Conservation (phyloP, 2,888 invertebrate species). For the Andrena trimmerana region DNA sequence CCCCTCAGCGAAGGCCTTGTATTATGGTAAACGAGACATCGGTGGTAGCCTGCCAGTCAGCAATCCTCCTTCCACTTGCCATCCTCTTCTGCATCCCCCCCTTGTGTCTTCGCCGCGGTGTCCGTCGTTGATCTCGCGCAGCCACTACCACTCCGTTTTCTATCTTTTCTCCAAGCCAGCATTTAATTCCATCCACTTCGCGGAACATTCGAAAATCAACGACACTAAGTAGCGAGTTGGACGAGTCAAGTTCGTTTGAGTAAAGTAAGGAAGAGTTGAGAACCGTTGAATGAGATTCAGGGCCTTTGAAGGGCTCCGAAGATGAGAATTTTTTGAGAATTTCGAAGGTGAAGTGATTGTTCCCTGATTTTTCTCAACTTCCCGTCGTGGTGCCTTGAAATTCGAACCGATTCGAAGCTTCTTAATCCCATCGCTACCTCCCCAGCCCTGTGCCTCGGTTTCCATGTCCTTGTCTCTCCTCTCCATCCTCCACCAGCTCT, state of each 20-base stretch:
- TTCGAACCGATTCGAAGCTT: not conserved
- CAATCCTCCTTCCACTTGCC: conserved; percentile 61
- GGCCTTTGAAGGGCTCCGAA: too few species aligned
- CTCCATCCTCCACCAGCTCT: conserved; percentile 6
- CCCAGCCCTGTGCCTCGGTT: conserved; percentile 5
- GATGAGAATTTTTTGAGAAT: too few species aligned
- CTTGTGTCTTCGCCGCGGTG: conserved; percentile 10
- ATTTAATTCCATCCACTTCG: too few species aligned
- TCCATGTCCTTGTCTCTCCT: conserved; percentile 11
- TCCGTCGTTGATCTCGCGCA: not conserved
- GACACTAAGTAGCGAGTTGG: not conserved
- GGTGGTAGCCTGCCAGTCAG: conserved; percentile 76
- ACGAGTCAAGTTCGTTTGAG: too few species aligned
- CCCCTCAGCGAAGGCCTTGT: conserved; percentile 72
- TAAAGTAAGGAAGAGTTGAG: too few species aligned
- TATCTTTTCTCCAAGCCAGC: not conserved
- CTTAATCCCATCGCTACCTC: conserved; percentile 33
- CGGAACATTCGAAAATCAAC: not conserved
- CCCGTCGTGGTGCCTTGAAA: not conserved
- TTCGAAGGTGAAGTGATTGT: too few species aligned
- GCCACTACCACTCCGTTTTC: too few species aligned
- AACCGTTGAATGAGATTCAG: too few species aligned
- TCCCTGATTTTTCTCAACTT: too few species aligned
- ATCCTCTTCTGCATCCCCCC: conserved; percentile 17
- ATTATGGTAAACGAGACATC: conserved; percentile 80